A percentile compares a stretch with the other conserved stretches of the same genome.
Evolutionary conservation across 2,888 invertebrate species (phyloP).

Genomic region (Electrophaes corylata): DNA sequence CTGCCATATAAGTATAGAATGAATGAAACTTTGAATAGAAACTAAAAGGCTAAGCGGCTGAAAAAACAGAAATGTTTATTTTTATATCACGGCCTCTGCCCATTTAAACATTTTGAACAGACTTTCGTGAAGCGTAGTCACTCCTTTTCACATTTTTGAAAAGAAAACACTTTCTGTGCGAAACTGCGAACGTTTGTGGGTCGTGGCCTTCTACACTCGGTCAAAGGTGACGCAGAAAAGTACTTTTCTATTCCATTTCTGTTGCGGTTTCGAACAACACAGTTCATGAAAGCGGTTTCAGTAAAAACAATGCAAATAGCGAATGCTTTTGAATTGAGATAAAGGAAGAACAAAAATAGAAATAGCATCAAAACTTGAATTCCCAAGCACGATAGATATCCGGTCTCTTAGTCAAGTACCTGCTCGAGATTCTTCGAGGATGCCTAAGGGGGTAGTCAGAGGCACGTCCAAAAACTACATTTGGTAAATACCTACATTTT

Average conservation of each 20-base stretch:
- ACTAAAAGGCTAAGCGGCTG: constrained; percentile 24
- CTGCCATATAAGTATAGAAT: neutral
- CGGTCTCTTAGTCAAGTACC: too few relatives aligned
- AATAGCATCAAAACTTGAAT: too few relatives aligned
- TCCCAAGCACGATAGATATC: too few relatives aligned
- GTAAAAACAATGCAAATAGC: constrained; percentile 5
- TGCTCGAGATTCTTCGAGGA: too few relatives aligned
- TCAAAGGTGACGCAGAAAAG: constrained; percentile 46
- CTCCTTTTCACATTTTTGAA: constrained; percentile 62
- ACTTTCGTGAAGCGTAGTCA: constrained; percentile 59
- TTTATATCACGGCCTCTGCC: constrained; percentile 46
- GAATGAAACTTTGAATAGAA: constrained; percentile 25
- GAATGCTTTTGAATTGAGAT: constrained; percentile 11
- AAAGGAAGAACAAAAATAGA: too few relatives aligned
- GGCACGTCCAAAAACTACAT: too few relatives aligned
- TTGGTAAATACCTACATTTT: too few relatives aligned
- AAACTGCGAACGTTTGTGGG: constrained; percentile 54
- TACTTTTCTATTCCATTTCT: constrained; percentile 26
- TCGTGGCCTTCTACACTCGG: constrained; percentile 59
- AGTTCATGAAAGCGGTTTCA: constrained; percentile 12
- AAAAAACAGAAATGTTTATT: constrained; percentile 55
- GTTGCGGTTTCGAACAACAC: constrained; percentile 11
- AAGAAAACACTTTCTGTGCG: constrained; percentile 60
- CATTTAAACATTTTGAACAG: constrained; percentile 40
- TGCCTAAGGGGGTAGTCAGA: too few relatives aligned